phyloP scores from a whole-genome alignment of 2,113 vertebrate genomes.

The Mohoua ochrocephala region DNA sequence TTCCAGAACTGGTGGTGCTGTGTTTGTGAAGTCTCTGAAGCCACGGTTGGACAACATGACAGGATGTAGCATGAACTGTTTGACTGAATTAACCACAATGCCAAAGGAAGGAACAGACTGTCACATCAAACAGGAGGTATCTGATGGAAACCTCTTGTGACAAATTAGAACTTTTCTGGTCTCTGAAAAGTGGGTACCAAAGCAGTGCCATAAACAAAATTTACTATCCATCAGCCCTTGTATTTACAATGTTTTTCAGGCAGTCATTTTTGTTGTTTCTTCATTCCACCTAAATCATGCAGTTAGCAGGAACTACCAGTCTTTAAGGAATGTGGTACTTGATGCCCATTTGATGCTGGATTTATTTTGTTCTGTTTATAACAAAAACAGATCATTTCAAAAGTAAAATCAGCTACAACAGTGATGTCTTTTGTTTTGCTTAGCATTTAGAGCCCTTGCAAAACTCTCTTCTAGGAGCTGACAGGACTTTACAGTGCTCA shows the following conservation, averaged over 20 bases:
- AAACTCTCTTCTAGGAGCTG: not conserved
- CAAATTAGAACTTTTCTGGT: not conserved
- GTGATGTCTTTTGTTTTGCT: not conserved
- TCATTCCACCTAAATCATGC: not conserved
- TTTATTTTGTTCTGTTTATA: not conserved
- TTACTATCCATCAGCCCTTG: not conserved
- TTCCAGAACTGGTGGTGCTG: not conserved
- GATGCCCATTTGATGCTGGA: not conserved
- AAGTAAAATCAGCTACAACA: not conserved
- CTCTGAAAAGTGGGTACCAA: not conserved
- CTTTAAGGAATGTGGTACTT: not conserved
- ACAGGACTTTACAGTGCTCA: not conserved
- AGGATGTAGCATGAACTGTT: not conserved
- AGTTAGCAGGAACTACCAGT: not conserved
- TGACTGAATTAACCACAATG: not conserved
- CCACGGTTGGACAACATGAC: not conserved
- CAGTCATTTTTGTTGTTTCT: not conserved
- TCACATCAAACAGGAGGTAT: not conserved
- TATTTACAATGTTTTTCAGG: not conserved
- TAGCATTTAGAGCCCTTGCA: not conserved
- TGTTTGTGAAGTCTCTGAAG: not conserved
- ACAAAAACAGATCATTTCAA: not conserved
- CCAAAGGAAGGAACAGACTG: not conserved
- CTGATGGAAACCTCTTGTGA: not conserved
- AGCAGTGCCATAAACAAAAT: not conserved